Evolutionary conservation across 1,140 invertebrate genomes (phyloP), one percentile per base, ranked within the genome.

Genomic region (Lanistes nyassanus): DNA sequence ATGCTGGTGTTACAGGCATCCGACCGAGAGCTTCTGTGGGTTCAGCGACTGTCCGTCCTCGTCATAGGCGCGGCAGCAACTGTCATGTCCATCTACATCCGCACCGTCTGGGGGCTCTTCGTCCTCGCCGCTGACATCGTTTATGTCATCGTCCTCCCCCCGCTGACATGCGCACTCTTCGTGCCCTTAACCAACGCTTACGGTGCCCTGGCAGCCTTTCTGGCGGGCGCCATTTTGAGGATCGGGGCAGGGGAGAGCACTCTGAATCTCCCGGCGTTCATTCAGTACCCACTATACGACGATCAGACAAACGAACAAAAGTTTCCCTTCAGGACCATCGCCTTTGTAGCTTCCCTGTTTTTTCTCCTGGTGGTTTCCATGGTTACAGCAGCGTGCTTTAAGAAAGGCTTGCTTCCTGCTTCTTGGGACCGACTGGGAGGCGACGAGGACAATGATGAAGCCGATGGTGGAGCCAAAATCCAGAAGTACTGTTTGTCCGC

Each of bases 111-210:
- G 60, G 85, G 85, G 9, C 69, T 87, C n/a, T 87, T 86, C 74
- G 78, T 86, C 29, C 68, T 87, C n/a, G 86, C 86, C 29, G 86
- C 84, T 16, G 86, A 87, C 64, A 79, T 87, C 55, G 84, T 86
- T 5, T 87, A 82, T 77, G 86, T 86, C 37, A 85, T 85, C 42
- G 77, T 87, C 19, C 60, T 87, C 3, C 86, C 86, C 13, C 86
- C 85, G 72, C 76, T 87, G 23, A 81, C 80, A 19, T 84, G 82
- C 79, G 80, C 81, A 0, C 76, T 87, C n/a, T 86, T 83, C 72
- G 51, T 84, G 1, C 79, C 77, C 51, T 72, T 75, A 42, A 79
- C 84, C 9, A 87, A 87, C 66, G 60, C 47, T 0, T 85, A 85
- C 62, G 86, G 86, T 6, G 81, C 84, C 23, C 34, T 85, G 0